Percentiles rank a stretch among this genome's conserved stretches.
Conservation (phyloP, 2,888 invertebrate species). For the Strigamia maritima region DNA sequence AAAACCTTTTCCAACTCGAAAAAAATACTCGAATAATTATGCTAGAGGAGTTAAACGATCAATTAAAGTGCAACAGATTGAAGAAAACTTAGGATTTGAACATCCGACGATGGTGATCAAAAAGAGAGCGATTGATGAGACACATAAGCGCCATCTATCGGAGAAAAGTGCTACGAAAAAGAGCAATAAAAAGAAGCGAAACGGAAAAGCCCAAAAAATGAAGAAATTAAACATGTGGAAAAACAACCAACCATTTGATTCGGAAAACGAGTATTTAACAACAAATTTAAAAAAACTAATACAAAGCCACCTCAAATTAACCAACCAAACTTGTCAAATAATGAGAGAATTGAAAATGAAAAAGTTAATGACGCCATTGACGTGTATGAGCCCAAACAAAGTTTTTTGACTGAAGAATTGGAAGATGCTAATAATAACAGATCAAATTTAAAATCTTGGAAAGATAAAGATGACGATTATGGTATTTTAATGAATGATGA, state of each 20-base stretch:
- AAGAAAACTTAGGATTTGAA: background rate
- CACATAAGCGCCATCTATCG: background rate
- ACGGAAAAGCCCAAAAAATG: background rate
- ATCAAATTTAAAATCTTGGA: background rate
- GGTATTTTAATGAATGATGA: background rate
- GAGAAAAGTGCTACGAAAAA: background rate
- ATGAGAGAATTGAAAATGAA: background rate
- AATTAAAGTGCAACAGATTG: background rate
- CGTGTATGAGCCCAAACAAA: background rate
- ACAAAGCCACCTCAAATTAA: no score
- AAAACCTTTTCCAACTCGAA: background rate
- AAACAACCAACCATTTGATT: no score
- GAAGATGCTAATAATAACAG: background rate
- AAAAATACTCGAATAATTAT: background rate
- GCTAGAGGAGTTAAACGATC: background rate
- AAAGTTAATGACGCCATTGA: background rate
- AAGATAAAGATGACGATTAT: background rate
- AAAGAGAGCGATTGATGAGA: background rate
- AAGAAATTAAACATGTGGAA: no score
- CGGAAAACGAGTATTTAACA: background rate
- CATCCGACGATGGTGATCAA: background rate
- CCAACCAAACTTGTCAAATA: background rate
- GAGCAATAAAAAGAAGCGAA: background rate
- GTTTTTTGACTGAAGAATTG: background rate
- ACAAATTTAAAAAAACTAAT: background rate